Percentiles rank a stretch among this genome's conserved stretches.
Evolutionary conservation across 2,888 invertebrate genomes (phyloP).

Genomic region (Tiliacea citrago): DNA sequence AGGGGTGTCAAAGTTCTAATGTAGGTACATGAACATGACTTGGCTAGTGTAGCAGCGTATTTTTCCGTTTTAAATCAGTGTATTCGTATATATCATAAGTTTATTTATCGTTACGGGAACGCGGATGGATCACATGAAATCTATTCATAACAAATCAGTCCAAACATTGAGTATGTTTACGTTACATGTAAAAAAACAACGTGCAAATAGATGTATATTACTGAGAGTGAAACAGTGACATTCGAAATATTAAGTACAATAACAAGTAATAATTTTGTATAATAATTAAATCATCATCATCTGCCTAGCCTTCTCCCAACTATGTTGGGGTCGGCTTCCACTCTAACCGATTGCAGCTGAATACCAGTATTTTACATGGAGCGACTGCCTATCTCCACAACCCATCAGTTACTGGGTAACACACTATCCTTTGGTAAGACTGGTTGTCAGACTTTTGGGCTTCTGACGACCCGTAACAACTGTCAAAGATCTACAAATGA

Average conservation of each 20-base stretch:
- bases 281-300: too few species aligned
- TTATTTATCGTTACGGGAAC: constrained; percentile 48
- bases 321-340: too few species aligned
- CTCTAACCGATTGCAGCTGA: too few species aligned
- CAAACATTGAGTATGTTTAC: constrained; percentile 55
- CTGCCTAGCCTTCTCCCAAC: too few species aligned
- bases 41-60: neutral
- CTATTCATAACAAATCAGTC: constrained; percentile 57
- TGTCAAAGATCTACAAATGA: too few species aligned
- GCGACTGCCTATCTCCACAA: too few species aligned
- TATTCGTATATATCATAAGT: constrained; percentile 34
- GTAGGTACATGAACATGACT: constrained; percentile 9
- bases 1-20: neutral
- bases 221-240: constrained; percentile 13
- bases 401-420: too few species aligned
- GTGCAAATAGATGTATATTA: constrained; percentile 28
- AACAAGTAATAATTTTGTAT: too few species aligned
- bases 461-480: too few species aligned
- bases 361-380: too few species aligned
- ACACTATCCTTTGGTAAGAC: too few species aligned
- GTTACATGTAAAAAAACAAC: constrained; percentile 34
- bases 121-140: constrained; percentile 47
- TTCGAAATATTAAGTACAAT: neutral
- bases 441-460: too few species aligned
- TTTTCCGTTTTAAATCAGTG: constrained; percentile 35